Evolutionary conservation across 2,113 vertebrate species (phyloP), one percentile per base, ranked within the genome.

Genomic region (Zingel zingel): DNA sequence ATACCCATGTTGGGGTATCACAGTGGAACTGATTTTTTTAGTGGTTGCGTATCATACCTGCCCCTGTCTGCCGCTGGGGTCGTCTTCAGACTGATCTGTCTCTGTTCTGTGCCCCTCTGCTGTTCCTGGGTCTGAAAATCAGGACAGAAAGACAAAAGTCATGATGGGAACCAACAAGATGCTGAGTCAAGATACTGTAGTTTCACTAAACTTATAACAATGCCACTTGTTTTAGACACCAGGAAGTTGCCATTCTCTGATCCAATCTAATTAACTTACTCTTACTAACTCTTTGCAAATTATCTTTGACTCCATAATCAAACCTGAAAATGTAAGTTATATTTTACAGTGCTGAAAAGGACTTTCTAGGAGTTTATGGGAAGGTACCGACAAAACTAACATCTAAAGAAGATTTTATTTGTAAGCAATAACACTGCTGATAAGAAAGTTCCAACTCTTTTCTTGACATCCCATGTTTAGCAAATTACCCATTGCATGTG

Each of bases 31-130:
- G 2, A 33, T 33, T 36, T 43, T 48, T 45, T 57, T 10, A 23
- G 6, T 39, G 8, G 14, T 21, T 56, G 36, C 19, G 14, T 7
- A 21, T 58, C 95, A 92, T 93, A 99, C 98, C 97, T 98, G 96
- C 97, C 97, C 95, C 98, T 95, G 88, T 99, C 98, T 86, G 97
- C 96, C 83, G 96, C 95, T 67, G 96, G 97, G 47, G 98, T 96
- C 5, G 97, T 95, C 93, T 99, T 99, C 70, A 99, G 93, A 0
- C 96, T 97, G 79, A 98, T 98, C 93, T 98, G 98, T 61, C 96
- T 91, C 84, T 95, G 95, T 45, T 96, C 95, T 12, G 94, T 93
- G 51, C 89, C 92, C 77, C 98, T 96, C 93, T 98, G 98, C 74
- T 97, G 97, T 86, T 99, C 98, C 83, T 97, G 95, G 33, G 95